Evolutionary conservation across 2,797 vertebrate species (phyloP).

Genomic region (Notoglanidium macrostoma): DNA sequence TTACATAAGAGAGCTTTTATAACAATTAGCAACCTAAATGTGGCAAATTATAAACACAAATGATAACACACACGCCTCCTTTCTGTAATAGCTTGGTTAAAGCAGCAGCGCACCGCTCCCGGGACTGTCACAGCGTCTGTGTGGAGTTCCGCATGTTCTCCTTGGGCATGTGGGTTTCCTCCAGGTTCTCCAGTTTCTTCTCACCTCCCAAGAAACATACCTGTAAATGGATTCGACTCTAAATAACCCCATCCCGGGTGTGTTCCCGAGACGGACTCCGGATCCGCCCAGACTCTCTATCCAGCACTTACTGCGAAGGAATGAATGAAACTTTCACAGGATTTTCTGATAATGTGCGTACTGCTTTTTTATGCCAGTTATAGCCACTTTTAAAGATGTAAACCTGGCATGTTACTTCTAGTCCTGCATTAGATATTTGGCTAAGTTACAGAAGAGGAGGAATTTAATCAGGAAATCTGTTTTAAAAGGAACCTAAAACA

Average conservation of each 20-base stretch:
- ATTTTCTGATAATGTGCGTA: neutral
- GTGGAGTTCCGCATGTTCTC: neutral
- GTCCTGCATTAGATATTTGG: neutral
- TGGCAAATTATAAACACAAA: neutral
- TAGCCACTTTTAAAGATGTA: neutral
- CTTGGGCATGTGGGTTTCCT: neutral
- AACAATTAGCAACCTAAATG: neutral
- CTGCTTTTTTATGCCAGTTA: neutral
- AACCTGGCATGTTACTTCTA: neutral
- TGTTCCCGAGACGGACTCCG: neutral
- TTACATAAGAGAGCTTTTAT: neutral
- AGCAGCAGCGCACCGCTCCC: neutral
- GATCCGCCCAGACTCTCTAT: neutral
- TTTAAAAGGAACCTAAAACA: neutral
- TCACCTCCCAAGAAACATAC: neutral
- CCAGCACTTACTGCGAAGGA: neutral
- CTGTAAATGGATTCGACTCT: neutral
- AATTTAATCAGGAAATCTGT: neutral
- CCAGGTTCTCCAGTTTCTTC: no score
- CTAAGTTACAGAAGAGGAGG: neutral
- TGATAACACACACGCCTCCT: neutral
- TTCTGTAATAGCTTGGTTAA: neutral
- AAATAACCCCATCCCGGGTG: no score
- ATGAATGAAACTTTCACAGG: neutral
- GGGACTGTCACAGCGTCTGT: neutral